These are phyloP conservation scores for Melanostoma scalare DNA, from an alignment of 2,888 invertebrate species.

Conservation along the genomic window DNA sequence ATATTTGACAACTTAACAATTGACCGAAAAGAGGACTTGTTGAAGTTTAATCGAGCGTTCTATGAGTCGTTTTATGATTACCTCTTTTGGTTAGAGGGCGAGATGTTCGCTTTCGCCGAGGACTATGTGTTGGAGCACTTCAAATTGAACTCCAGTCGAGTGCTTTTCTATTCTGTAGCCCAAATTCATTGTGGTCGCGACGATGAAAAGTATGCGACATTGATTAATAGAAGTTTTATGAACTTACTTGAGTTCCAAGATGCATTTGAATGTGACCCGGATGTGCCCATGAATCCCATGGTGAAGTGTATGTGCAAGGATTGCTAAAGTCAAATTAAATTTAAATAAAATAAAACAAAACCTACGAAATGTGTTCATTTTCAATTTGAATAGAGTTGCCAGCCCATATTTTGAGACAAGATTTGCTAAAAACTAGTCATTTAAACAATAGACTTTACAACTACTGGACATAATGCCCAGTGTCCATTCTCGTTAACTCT, in stretches of 20 bases:
- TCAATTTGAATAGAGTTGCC: no score
- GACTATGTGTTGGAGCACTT: conserved; percentile 78
- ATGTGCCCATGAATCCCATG: conserved; percentile 78
- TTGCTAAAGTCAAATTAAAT: conserved; percentile 24
- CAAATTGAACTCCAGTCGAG: conserved; percentile 75
- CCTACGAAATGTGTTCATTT: no score
- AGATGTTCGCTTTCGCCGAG: conserved; percentile 79
- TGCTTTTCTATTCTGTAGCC: conserved; percentile 79
- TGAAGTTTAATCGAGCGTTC: conserved; percentile 78
- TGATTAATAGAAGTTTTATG: conserved; percentile 79
- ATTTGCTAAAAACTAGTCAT: no score
- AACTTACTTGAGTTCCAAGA: conserved; percentile 78
- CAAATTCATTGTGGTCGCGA: conserved; percentile 78
- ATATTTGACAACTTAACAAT: conserved; percentile 74
- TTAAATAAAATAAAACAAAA: not conserved
- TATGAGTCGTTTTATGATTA: conserved; percentile 77
- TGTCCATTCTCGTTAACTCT: no score
- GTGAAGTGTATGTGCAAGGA: conserved; percentile 77
- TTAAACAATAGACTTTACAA: no score
- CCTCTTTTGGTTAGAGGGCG: conserved; percentile 79
- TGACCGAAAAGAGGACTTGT: conserved; percentile 75
- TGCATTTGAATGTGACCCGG: conserved; percentile 77
- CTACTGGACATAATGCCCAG: no score
- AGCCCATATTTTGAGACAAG: no score
- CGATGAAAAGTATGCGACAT: conserved; percentile 74